These are phyloP conservation scores for Lasioglossum figueresi DNA, from an alignment of 2,888 invertebrate genomes.

Conservation along the genomic window DNA sequence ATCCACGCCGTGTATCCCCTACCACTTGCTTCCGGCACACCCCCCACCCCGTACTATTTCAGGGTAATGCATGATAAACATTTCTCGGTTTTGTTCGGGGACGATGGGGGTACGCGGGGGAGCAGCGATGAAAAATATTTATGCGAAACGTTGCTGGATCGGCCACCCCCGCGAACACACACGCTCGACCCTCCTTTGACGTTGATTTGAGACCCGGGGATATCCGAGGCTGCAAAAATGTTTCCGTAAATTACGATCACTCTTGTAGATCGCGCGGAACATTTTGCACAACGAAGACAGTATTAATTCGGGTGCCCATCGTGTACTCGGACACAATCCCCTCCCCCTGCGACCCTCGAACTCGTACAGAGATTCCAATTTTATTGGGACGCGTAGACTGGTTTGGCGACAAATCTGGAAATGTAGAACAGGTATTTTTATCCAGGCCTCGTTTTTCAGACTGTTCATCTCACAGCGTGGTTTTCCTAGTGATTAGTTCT, in stretches of 20 bases:
- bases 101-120: constrained; percentile 43
- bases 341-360: neutral
- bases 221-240: constrained; percentile 18
- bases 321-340: neutral
- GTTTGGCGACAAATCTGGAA: neutral
- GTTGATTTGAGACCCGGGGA: constrained; percentile 43
- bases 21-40: constrained; percentile 28
- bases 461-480: neutral
- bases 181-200: constrained; percentile 33
- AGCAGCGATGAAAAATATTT: constrained; percentile 72
- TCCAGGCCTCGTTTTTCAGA: neutral
- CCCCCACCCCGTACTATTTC: constrained; percentile 38
- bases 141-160: constrained; percentile 61
- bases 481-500: too few relatives aligned
- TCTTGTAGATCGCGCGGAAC: neutral
- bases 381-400: neutral
- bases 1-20: constrained; percentile 66
- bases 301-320: neutral
- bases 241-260: constrained; percentile 19
- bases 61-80: constrained; percentile 78
- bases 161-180: constrained; percentile 16
- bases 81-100: constrained; percentile 63
- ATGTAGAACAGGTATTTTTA: neutral
- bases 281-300: neutral
- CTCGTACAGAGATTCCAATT: neutral